Evolutionary conservation across 2,888 invertebrate genomes (phyloP), one percentile per base, ranked within the genome.

Genomic region (Campoletis raptor): DNA sequence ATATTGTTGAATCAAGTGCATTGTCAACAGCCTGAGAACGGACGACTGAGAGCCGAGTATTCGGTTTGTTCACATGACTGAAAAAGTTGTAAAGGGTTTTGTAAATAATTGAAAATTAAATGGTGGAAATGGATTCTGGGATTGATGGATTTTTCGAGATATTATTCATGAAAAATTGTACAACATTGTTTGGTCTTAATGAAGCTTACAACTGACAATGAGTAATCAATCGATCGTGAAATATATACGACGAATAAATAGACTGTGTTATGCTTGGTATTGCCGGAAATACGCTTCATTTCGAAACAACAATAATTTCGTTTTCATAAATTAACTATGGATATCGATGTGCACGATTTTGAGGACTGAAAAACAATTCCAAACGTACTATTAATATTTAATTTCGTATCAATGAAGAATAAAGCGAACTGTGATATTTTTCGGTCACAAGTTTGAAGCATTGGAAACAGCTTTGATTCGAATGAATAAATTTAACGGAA

Each of bases 1-100:
- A 36, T 30, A n/a, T 72, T 72, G 1, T 52, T n/a, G 54, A 12
- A 54, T 10, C 15, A 37, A 73, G 73, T n/a, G 52, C 36, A 64
- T 64, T 21, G n/a, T 70, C 42, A 36, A 48, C 15, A 61, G 45
- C 7, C 24, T 24, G 18, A 45, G 21, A 10, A 21, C 36, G 42
- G 72, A 52, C n/a, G 18, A 10, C 15, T 21, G 6, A 7, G 30
- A 18, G 42, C 40, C n/a, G 42, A 15, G 42, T 18, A 42, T 45
- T n/a, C 30, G 30, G 36, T 12, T 10, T 12, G n/a, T 21, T 40
- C 54, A 21, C 37, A 8, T 70, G 42, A 48, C 48, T 18, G 45
- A 45, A 45, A 40, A 15, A 24, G 70, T 30, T 9, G 48, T n/a
- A n/a, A 40, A 10, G 24, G 21, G 21, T n/a, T 24, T 40, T 15